Conservation (phyloP, 2,888 invertebrate genomes). For the Temnothorax rugatulus region DNA sequence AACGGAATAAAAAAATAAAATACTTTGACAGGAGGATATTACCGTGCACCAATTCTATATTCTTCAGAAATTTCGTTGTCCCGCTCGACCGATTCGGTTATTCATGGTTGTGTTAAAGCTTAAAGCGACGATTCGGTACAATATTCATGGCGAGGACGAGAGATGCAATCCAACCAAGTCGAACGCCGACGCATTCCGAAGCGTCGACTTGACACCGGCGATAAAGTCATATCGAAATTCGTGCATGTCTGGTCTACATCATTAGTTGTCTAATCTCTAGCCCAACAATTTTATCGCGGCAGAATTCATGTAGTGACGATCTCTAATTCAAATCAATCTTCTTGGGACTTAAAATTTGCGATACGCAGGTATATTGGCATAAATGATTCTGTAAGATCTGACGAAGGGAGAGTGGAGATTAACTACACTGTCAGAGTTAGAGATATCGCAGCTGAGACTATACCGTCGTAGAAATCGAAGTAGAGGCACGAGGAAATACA, state of each 20-base stretch:
- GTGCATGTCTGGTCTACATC: not conserved
- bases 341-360: not conserved
- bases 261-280: not conserved
- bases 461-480: not conserved
- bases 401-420: too few relatives aligned
- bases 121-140: conserved; percentile 11
- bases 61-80: conserved; percentile 19
- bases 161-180: not conserved
- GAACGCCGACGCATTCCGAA: not conserved
- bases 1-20: not conserved
- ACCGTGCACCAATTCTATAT: not conserved
- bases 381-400: not conserved
- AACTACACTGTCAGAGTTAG: not conserved
- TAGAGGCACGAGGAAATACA: not conserved
- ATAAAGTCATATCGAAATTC: conserved; percentile 5
- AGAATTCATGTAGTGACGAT: not conserved
- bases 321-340: too few relatives aligned
- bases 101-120: conserved; percentile 33
- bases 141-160: conserved; percentile 17
- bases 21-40: not conserved
- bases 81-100: conserved; percentile 31
- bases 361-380: not conserved
- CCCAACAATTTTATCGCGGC: not conserved
- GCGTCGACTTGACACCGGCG: not conserved
- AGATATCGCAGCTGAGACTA: not conserved